These are phyloP conservation scores for Eulithis prunata DNA, from an alignment of 2,888 invertebrate species.

Conservation along the genomic window DNA sequence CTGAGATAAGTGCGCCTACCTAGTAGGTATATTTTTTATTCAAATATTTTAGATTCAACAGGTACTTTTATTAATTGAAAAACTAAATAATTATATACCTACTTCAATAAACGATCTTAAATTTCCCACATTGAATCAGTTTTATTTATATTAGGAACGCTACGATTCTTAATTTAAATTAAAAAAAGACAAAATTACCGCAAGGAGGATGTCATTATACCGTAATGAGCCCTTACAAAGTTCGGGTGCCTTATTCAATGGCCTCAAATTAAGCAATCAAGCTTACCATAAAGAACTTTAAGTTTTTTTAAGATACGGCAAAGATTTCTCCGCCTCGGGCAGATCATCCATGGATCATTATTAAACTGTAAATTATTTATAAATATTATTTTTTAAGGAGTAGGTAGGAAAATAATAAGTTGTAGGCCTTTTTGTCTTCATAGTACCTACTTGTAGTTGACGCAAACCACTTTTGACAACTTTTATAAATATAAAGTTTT, in stretches of 20 bases:
- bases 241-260: conserved; percentile 36
- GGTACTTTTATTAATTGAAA: too few species aligned
- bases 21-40: too few species aligned
- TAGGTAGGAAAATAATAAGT: conserved; percentile 9
- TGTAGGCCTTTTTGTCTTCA: conserved; percentile 4
- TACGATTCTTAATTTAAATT: conserved; percentile 31
- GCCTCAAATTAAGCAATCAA: conserved; percentile 42
- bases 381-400: conserved; percentile 27
- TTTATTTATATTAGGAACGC: conserved; percentile 15
- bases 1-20: too few species aligned
- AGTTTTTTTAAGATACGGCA: conserved; percentile 27
- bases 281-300: conserved; percentile 29
- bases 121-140: conserved; percentile 13
- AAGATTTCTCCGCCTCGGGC: conserved; percentile 42
- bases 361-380: conserved; percentile 34
- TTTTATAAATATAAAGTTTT: too few species aligned
- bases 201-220: conserved; percentile 36
- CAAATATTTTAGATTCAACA: too few species aligned
- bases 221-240: conserved; percentile 33
- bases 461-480: too few species aligned
- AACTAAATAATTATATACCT: too few species aligned
- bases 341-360: conserved; percentile 32
- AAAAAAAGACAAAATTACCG: conserved; percentile 31
- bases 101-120: background rate
- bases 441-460: background rate